These are phyloP conservation scores for Gnatocerus cornutus DNA, from an alignment of 2,888 invertebrate genomes.

Conservation along the genomic window DNA sequence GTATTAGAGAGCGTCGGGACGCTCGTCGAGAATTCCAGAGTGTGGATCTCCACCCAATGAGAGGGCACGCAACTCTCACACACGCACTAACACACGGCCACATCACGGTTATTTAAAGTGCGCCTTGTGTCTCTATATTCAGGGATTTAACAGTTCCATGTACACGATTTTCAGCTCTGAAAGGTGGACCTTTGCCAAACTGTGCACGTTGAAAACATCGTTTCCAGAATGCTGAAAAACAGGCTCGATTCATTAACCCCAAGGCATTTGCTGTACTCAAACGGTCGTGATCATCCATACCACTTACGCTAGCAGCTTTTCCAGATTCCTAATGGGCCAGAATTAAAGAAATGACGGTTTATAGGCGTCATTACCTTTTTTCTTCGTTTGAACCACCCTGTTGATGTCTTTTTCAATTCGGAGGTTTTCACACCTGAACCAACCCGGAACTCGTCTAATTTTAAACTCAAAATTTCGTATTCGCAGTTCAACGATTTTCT, in stretches of 20 bases:
- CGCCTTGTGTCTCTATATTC: constrained; percentile 40
- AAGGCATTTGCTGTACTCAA: constrained; percentile 9
- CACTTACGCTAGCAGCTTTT: constrained; percentile 11
- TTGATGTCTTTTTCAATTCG: not conserved
- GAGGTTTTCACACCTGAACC: not conserved
- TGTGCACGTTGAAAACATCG: constrained; percentile 24
- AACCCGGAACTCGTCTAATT: constrained; percentile 21
- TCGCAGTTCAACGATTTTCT: not conserved
- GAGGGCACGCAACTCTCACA: constrained; percentile 28
- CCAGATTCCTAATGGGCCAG: constrained; percentile 12
- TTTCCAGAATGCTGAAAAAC: constrained; percentile 26
- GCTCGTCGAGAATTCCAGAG: constrained; percentile 46
- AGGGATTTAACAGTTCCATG: constrained; percentile 37
- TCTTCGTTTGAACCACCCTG: constrained; percentile 1
- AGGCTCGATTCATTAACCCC: constrained; percentile 28
- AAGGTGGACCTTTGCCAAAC: constrained; percentile 59
- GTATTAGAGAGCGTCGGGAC: constrained; percentile 44
- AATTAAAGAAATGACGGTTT: constrained; percentile 20
- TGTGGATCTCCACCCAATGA: constrained; percentile 35
- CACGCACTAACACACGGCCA: constrained; percentile 18
- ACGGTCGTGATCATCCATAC: constrained; percentile 11
- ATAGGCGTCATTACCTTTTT: constrained; percentile 15
- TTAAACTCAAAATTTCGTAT: not conserved
- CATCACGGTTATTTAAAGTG: constrained; percentile 47
- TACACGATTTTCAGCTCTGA: constrained; percentile 54